Percentiles rank a stretch among this genome's conserved stretches.
Evolutionary conservation across 2,797 vertebrate genomes (phyloP).

Genomic region (Cottoperca gobio): DNA sequence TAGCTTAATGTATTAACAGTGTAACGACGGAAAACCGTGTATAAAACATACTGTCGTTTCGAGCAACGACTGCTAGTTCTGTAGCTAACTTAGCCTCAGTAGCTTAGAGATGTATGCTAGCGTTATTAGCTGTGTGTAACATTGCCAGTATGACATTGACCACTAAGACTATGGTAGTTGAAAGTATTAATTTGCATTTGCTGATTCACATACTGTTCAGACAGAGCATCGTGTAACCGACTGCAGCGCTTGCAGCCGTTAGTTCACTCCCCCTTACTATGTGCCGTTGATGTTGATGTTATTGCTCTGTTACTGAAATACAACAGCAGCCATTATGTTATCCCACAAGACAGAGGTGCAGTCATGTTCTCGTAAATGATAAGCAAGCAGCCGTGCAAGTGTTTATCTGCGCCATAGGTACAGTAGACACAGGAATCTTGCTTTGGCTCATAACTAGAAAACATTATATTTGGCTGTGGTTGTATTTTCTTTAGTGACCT

Average conservation of each 20-base stretch:
- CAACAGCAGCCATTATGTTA: slow-evolving; percentile 34
- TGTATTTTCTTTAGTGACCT: slow-evolving; percentile 39
- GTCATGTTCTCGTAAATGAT: not conserved
- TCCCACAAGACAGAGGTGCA: not conserved
- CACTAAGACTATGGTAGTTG: accelerated
- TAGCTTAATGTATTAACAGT: accelerated
- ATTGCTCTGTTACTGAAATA: slow-evolving; percentile 10
- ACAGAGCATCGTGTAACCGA: not conserved
- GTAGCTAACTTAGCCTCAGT: slow-evolving; percentile 62
- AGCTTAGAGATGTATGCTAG: slow-evolving; percentile 55
- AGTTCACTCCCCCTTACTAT: slow-evolving; percentile 14
- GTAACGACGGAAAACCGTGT: not conserved
- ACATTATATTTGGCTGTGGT: not conserved
- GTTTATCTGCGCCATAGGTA: accelerated
- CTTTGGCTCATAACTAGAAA: not conserved
- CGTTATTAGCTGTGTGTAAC: slow-evolving; percentile 32
- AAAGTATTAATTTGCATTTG: not conserved
- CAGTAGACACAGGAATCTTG: accelerated
- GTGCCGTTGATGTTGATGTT: slow-evolving; percentile 59
- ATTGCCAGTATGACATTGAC: not conserved
- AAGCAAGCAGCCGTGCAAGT: accelerated
- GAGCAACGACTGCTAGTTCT: slow-evolving; percentile 30
- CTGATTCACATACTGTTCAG: not conserved
- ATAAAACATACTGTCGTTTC: slow-evolving; percentile 5
- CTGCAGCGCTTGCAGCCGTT: not conserved